phyloP scores from a whole-genome alignment of 2,797 vertebrate species.

The Decapterus maruadsi region DNA sequence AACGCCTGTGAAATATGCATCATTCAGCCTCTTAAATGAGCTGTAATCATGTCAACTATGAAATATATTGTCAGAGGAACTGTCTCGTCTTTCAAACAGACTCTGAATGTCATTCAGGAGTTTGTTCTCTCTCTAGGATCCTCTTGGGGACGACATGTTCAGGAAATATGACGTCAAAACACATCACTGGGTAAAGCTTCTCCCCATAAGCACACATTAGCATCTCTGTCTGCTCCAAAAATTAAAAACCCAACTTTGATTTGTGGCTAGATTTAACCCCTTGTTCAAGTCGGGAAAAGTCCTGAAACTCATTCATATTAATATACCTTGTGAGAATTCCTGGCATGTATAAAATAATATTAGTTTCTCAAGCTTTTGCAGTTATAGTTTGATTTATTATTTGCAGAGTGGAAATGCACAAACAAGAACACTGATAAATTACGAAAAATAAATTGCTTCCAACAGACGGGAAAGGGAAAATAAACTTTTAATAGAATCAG shows the following conservation, averaged over 20 bases:
- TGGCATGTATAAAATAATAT: background rate
- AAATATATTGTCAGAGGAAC: background rate
- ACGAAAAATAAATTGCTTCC: background rate
- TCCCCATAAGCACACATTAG: background rate
- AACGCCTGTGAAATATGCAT: slow-evolving; percentile 2
- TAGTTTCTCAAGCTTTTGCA: background rate
- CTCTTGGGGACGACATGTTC: slow-evolving; percentile 6
- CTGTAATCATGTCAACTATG: background rate
- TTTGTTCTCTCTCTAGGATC: background rate
- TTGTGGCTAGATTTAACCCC: background rate
- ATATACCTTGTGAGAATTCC: background rate
- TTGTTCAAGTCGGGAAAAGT: background rate
- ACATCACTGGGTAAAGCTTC: background rate
- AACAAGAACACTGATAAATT: slow-evolving; percentile 19
- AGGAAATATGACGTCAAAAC: slow-evolving; percentile 16
- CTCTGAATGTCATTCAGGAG: slow-evolving; percentile 33
- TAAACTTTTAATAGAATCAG: slow-evolving; percentile 3
- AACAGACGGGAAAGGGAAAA: background rate
- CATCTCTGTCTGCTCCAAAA: background rate
- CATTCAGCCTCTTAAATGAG: background rate
- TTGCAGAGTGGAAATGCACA: slow-evolving; percentile 3
- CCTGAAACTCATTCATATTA: background rate
- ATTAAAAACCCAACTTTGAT: background rate
- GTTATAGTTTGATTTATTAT: slow-evolving; percentile 12
- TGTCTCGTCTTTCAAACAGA: background rate